Evolutionary conservation across 35 echinoderm and acorn worm species (phyloP), one percentile per base, ranked within the genome.

Genomic region (Ophioderma brevispina): DNA sequence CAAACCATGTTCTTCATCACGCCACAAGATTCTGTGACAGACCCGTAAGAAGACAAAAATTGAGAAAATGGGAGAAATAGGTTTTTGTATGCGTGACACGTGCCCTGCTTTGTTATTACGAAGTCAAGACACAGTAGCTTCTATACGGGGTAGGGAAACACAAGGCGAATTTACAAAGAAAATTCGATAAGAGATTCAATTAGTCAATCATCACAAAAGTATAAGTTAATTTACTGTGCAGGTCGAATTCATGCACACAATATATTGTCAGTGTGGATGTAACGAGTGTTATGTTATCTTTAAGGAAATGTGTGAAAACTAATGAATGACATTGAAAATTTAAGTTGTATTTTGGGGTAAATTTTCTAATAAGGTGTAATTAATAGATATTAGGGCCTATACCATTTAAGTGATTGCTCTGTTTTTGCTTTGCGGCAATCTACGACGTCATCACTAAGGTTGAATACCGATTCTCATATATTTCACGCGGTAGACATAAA

Each of bases 81-180:
- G 59, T 70, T 70, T 46, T 70, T 4, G 59, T 70, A 70, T 70
- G 59, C 59, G 23, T 70, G 59, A 70, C 59, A 70, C 59, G 59
- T 70, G 59, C 59, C 59, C 59, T 70, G 59, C 28, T 70, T 70
- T 18, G 28, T 70, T 25, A 25, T 25, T 25, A 4, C 10, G n/a
- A 25, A 70, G 59, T 70, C 59, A 70, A 25, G 4, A 25, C 28
- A 70, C 59, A 70, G 4, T 70, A 25, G 17, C 23, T 70, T 2
- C 4, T 30, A 70, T 25, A 30, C 59, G 59, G 23, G 59, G 15
- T 25, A 2, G 59, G 28, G 59, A 70, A 70, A 70, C 23, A 70
- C 28, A 70, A 70, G 59, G 15, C 59, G n/a, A 70, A 70, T 70
- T 70, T 70, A 30, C 23, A 70, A 70, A 70, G 28, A 25, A 70